These are phyloP conservation scores for Enteromius unitaeniatus DNA, from an alignment of 2,797 vertebrate genomes.

Conservation along the genomic window DNA sequence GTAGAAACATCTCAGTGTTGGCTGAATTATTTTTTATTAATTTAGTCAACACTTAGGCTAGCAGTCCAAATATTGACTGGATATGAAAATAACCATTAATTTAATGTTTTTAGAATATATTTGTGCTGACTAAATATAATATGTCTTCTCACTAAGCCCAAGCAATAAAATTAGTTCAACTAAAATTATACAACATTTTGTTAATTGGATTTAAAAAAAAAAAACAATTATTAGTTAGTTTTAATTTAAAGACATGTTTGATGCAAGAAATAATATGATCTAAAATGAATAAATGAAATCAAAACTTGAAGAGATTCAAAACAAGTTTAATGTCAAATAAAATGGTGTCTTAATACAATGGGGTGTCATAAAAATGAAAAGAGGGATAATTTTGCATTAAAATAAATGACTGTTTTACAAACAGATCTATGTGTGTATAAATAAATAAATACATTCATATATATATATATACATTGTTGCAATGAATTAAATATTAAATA, in stretches of 20 bases:
- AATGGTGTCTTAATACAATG: background rate
- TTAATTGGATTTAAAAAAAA: too few relatives aligned
- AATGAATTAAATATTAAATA: constrained; percentile 29
- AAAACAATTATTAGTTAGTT: background rate
- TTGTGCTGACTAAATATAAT: too few relatives aligned
- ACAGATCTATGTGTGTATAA: background rate
- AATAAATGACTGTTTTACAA: background rate
- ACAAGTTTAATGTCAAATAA: constrained; percentile 4
- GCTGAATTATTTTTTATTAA: too few relatives aligned
- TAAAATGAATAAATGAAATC: constrained; percentile 1
- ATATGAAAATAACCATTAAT: too few relatives aligned
- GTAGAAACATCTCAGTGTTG: too few relatives aligned
- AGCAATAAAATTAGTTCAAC: too few relatives aligned
- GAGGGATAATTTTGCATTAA: background rate
- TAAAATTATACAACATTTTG: too few relatives aligned
- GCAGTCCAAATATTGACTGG: too few relatives aligned
- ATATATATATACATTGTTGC: background rate
- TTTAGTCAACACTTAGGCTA: too few relatives aligned
- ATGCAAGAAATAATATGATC: too few relatives aligned
- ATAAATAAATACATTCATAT: background rate
- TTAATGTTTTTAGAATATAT: too few relatives aligned
- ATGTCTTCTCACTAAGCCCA: too few relatives aligned
- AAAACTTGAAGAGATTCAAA: background rate
- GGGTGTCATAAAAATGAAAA: background rate
- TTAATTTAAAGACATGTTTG: background rate